Evolutionary conservation across 1,140 invertebrate species (phyloP), one percentile per base, ranked within the genome.

Genomic region (Eufriesea mexicana): DNA sequence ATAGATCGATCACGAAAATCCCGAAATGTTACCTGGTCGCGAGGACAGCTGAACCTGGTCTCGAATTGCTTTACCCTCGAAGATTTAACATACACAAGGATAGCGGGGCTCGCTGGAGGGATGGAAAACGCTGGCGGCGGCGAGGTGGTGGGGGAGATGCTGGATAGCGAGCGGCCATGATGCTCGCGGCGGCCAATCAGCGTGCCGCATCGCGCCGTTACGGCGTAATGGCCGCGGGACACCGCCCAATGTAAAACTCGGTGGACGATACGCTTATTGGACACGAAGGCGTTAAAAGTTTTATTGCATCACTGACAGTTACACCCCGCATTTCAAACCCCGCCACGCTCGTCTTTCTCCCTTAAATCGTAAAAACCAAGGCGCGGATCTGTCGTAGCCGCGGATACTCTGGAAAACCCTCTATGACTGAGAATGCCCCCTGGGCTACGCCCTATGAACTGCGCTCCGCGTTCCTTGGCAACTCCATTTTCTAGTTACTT

Each of bases 161-260:
- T 72, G 62, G 86, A 45, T 79, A 86, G 81, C 75, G 87, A 90
- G 91, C 94, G 75, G 94, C 94, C 94, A 94, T 94, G 91, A 92
- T 94, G 91, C 79, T 9, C 61, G 68, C 12, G 1, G 18, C 61
- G 67, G 78, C 94, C 93, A 94, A 94, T 94, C 83, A 87, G 71
- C 70, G 79, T 8, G 20, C 28, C n/a, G 72, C 73, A 35, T 86
- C 79, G 72, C n/a, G 67, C 83, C 75, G 91, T 92, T 91, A 90
- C 87, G 86, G 89, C 86, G 91, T 94, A 92, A 94, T 94, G 94
- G 93, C 93, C 88, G 93, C 93, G 86, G 71, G 85, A 88, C 88
- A 67, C 91, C 93, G 93, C 93, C 94, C 91, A 84, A 79, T 88
- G 86, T 89, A 90, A 89, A 89, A 89, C 86, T 82, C 71, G 84